A percentile compares a stretch with the other conserved stretches of the same genome.
phyloP scores from a whole-genome alignment of 2,113 vertebrate species.

The Rhinoderma darwinii region DNA sequence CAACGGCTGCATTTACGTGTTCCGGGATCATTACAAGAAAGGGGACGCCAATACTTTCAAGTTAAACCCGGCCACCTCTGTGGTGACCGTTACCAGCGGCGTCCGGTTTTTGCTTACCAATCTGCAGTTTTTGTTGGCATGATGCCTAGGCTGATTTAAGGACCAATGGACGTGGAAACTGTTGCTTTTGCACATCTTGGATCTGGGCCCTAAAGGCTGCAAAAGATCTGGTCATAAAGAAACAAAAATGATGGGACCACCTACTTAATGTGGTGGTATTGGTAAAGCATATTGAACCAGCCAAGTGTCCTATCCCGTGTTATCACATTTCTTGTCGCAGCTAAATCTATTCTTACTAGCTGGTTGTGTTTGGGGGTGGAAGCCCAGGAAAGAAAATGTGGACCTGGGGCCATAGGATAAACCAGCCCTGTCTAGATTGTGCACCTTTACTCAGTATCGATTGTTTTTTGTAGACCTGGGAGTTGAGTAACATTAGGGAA shows the following conservation, averaged over 20 bases:
- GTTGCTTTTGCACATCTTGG: neutral
- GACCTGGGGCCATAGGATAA: neutral
- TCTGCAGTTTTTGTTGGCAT: constrained; percentile 97
- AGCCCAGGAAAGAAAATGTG: neutral
- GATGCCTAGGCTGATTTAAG: constrained; percentile 49
- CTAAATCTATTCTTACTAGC: neutral
- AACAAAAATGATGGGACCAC: constrained; percentile 5
- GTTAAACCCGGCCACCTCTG: constrained; percentile 95
- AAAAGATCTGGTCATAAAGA: neutral
- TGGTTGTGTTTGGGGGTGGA: neutral
- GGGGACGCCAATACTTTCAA: constrained; percentile 94
- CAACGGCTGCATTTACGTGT: constrained; percentile 96
- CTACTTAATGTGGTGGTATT: neutral
- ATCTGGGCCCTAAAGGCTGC: neutral
- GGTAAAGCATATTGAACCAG: neutral
- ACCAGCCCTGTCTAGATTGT: neutral
- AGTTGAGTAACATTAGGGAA: neutral
- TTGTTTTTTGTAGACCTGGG: neutral
- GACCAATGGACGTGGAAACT: neutral
- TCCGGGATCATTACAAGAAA: constrained; percentile 96
- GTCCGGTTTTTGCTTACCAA: constrained; percentile 96
- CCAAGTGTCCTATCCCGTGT: neutral
- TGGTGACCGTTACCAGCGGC: constrained; percentile 91
- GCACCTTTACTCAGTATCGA: neutral
- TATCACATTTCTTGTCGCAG: neutral